These are phyloP conservation scores for Acrossocheilus wenchowensis DNA, from an alignment of 2,797 vertebrate species.

Conservation along the genomic window DNA sequence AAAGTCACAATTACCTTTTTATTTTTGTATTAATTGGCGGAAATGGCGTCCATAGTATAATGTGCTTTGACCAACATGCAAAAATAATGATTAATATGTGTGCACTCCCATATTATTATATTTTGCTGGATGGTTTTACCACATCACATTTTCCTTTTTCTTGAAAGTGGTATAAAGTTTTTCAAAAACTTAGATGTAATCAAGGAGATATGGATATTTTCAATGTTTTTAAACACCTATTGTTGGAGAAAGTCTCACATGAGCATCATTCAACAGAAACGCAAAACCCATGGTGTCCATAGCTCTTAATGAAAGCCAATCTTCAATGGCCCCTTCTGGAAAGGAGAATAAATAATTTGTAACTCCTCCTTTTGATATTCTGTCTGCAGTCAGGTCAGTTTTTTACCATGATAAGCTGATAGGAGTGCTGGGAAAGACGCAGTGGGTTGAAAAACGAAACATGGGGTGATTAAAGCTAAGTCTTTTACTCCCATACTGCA, in stretches of 20 bases:
- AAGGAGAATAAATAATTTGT: conserved; percentile 32
- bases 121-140: background rate
- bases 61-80: background rate
- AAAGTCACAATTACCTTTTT: background rate
- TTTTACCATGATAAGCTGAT: conserved; percentile 46
- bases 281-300: background rate
- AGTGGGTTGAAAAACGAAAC: conserved; percentile 31
- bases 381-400: conserved; percentile 38
- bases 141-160: background rate
- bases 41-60: background rate
- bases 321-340: conserved; percentile 34
- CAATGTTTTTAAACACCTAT: background rate
- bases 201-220: background rate
- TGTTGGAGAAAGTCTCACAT: background rate
- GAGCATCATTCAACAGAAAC: background rate
- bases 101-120: no score
- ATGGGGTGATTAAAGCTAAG: conserved; percentile 36
- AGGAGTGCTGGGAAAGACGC: conserved; percentile 26
- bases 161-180: background rate
- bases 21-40: background rate
- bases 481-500: conserved; percentile 31
- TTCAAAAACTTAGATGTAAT: background rate
- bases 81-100: background rate
- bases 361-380: conserved; percentile 48
- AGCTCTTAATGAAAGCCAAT: background rate